Conservation (phyloP, 2,888 invertebrate genomes). For the Tigriopus californicus region DNA sequence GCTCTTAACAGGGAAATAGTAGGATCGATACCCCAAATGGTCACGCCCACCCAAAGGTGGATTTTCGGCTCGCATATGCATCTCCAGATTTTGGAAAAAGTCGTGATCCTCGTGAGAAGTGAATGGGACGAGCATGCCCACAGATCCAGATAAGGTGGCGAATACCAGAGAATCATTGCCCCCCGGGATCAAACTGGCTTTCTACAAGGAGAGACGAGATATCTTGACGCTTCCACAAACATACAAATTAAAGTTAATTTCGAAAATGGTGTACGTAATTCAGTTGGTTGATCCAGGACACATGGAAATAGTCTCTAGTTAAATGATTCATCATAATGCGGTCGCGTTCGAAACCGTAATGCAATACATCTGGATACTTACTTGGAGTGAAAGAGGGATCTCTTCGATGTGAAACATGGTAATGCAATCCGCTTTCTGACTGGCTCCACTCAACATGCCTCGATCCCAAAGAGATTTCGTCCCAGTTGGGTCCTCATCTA, state of each 20-base stretch:
- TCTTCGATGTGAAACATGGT: conserved; percentile 92
- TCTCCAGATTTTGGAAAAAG: conserved; percentile 96
- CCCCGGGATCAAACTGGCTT: conserved; percentile 87
- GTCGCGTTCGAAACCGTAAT: no score
- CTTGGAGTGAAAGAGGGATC: conserved; percentile 76
- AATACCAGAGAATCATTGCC: conserved; percentile 92
- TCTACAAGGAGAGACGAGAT: conserved; percentile 26
- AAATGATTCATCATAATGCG: no score
- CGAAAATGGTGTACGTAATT: not conserved
- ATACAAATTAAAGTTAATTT: not conserved
- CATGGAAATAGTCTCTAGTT: no score
- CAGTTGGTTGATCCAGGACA: conserved; percentile 1
- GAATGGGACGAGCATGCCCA: conserved; percentile 82
- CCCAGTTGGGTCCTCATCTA: conserved; percentile 97
- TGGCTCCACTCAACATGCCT: conserved; percentile 83
- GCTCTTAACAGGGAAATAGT: conserved; percentile 93
- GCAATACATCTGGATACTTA: no score
- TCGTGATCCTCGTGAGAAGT: conserved; percentile 94
- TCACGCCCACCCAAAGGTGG: conserved; percentile 90
- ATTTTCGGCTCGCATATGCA: conserved; percentile 97
- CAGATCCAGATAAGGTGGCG: conserved; percentile 76
- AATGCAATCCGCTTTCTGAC: conserved; percentile 85
- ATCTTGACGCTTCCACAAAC: not conserved
- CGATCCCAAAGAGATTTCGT: conserved; percentile 84
- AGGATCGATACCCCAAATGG: conserved; percentile 62